Conservation (phyloP, 92 coral and sea anemone species). For the Pocillopora meandrina region DNA sequence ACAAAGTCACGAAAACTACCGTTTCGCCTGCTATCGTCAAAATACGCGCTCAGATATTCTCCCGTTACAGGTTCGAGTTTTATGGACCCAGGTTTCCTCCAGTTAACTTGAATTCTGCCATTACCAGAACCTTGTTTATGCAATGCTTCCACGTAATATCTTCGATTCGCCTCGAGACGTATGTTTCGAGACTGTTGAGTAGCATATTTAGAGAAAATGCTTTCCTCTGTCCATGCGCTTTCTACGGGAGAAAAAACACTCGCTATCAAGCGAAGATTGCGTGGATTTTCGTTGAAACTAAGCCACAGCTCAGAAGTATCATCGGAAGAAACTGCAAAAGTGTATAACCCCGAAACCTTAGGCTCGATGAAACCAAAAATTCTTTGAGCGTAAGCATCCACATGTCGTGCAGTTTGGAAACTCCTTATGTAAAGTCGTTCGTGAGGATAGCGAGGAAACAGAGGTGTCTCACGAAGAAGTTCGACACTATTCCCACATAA, state of each 20-base stretch:
- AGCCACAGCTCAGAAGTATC: constrained; percentile 52
- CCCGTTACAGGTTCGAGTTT: constrained; percentile 24
- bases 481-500: constrained; percentile 36
- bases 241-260: constrained; percentile 28
- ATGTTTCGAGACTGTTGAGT: constrained; percentile 28
- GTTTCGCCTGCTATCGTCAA: constrained; percentile 11
- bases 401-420: not conserved
- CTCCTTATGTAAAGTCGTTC: constrained; percentile 10
- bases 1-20: not conserved
- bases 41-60: constrained; percentile 19
- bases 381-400: constrained; percentile 21
- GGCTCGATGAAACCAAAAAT: constrained; percentile 46
- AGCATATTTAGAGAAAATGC: constrained; percentile 20
- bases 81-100: constrained; percentile 34
- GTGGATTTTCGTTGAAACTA: constrained; percentile 41
- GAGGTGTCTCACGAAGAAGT: constrained; percentile 38
- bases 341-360: constrained; percentile 27
- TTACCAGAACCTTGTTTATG: constrained; percentile 27
- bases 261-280: constrained; percentile 38
- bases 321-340: constrained; percentile 36
- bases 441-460: constrained; percentile 40
- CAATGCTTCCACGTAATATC: constrained; percentile 31
- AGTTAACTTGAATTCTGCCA: constrained; percentile 23
- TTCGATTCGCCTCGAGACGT: constrained; percentile 5
- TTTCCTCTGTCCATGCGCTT: constrained; percentile 29